Conservation (phyloP, 2,888 invertebrate genomes). For the Tholera decimalis region DNA sequence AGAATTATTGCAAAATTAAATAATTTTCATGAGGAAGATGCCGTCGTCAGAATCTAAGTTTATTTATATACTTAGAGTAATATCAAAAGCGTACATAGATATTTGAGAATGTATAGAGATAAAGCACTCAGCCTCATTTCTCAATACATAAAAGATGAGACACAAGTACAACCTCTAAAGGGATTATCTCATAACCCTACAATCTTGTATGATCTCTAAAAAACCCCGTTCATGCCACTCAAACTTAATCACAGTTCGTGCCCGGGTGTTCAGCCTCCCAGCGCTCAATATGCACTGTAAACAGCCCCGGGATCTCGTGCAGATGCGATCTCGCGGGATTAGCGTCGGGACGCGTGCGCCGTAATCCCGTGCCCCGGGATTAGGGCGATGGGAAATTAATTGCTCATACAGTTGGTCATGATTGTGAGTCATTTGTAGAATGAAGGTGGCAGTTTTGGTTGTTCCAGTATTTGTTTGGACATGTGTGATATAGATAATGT, state of each 20-base stretch:
- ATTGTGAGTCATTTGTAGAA: conserved; percentile 48
- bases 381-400: conserved; percentile 66
- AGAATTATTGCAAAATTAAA: too few species aligned
- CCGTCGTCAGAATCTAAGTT: too few species aligned
- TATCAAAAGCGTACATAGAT: too few species aligned
- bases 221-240: conserved; percentile 37
- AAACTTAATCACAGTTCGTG: conserved; percentile 59
- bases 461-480: not conserved
- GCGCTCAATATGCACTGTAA: conserved; percentile 67
- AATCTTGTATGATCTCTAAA: conserved; percentile 43
- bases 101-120: not conserved
- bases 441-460: conserved; percentile 15
- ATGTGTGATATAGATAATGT: too few species aligned
- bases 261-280: conserved; percentile 60
- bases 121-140: not conserved
- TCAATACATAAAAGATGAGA: conserved; percentile 33
- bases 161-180: conserved; percentile 12
- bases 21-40: too few species aligned
- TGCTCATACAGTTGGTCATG: conserved; percentile 59
- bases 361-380: conserved; percentile 62
- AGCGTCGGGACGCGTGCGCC: conserved; percentile 66
- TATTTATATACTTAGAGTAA: too few species aligned
- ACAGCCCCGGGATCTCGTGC: conserved; percentile 56
- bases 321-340: conserved; percentile 64
- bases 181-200: conserved; percentile 27